These are phyloP conservation scores for Nibea albiflora DNA, from an alignment of 2,113 vertebrate species.

Conservation along the genomic window DNA sequence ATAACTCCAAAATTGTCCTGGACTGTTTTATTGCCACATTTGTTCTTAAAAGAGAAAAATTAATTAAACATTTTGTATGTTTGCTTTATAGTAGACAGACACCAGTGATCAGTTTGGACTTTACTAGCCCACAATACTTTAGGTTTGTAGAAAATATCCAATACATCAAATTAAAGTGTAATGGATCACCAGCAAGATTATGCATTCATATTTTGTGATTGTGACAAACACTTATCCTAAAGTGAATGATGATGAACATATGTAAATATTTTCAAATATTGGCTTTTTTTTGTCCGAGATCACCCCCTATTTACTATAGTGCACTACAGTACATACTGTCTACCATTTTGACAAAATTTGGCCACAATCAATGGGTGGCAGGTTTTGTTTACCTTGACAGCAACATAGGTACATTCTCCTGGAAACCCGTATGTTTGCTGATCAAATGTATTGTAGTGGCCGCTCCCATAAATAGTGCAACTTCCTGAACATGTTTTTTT, in stretches of 20 bases:
- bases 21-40: slow-evolving; percentile 85
- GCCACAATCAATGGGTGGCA: background rate
- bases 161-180: background rate
- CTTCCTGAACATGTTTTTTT: slow-evolving; percentile 83
- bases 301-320: background rate
- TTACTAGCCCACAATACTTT: background rate
- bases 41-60: slow-evolving; percentile 84
- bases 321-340: background rate
- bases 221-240: no score
- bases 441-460: slow-evolving; percentile 94
- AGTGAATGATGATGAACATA: no score
- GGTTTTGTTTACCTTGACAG: slow-evolving; percentile 85
- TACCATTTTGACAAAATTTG: background rate
- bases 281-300: background rate
- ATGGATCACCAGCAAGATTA: background rate
- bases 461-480: slow-evolving; percentile 93
- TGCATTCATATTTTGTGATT: background rate
- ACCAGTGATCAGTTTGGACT: background rate
- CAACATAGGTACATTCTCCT: slow-evolving; percentile 91
- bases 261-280: no score
- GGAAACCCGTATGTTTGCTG: slow-evolving; percentile 89
- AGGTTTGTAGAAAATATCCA: background rate
- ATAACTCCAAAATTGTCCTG: slow-evolving; percentile 86
- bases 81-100: background rate
- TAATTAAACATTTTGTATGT: background rate